Base-by-base conservation (phyloP, 2,888 invertebrate species). In the Philhelius pedissequus region DNA sequence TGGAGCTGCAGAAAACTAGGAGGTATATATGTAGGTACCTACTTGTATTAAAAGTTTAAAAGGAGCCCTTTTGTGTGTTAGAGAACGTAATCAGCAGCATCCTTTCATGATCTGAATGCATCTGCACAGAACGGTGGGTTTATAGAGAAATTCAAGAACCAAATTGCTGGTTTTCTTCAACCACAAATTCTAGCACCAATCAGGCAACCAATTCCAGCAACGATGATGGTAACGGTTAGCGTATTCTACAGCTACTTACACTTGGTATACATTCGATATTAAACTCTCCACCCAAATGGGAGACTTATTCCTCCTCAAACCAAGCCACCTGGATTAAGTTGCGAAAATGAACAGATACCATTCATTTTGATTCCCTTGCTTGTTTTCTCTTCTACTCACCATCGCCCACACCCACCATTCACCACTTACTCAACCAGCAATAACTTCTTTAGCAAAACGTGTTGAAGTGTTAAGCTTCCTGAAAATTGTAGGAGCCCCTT, bases 401-500 rank as follows among this genome's bases (percentile, higher is more conserved):
- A 4, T 25, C 3, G 7, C 30, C 9, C 4, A n/a, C n/a, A n/a
- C 4, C 4, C 50, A 1, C 35, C 48, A 1, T 22, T 13, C 13
- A 3, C 6, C 48, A 48, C 22, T n/a, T 48, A 25, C n/a, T 48
- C 64, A 48, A 25, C 25, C 38, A 40, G 60, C 60, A 40, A 64
- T 64, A 64, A 64, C 48, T 48, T 48, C 45, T 48, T 64, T 64
- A 64, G 30, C 40, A 58, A 56, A 79, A 74, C 66, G 74, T 86
- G 86, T 86, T 86, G 84, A 86, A 86, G 86, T 81, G 86, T 86
- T 86, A 86, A 86, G 81, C 86, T 86, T 43, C 38, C 71, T 74
- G 81, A 69, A 86, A 86, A 86, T 86, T 81, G 71, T 56, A 50
- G 76, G 56, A 60, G 80, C 38, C 74, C 77, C 76, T 86, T 86